These are phyloP conservation scores for Chelonus formosanus DNA, from an alignment of 2,888 invertebrate species.

Conservation along the genomic window DNA sequence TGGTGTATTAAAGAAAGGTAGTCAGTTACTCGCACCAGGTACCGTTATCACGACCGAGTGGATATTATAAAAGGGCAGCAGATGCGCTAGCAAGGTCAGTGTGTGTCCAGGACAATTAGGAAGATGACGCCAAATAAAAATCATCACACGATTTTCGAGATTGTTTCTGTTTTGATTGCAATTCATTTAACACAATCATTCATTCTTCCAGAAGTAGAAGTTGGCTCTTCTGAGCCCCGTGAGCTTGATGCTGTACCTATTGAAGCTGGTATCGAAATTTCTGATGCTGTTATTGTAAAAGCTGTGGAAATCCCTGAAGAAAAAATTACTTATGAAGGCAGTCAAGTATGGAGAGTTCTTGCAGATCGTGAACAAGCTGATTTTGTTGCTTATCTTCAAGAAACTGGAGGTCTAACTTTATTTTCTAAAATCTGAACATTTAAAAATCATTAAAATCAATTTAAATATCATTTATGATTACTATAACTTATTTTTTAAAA, in stretches of 20 bases:
- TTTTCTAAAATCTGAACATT: conserved; percentile 18
- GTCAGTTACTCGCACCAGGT: conserved; percentile 7
- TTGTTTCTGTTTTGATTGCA: not conserved
- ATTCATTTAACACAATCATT: conserved; percentile 11
- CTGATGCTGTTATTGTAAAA: conserved; percentile 45
- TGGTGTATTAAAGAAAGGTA: conserved; percentile 20
- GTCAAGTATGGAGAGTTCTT: conserved; percentile 79
- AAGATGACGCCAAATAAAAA: conserved; percentile 2
- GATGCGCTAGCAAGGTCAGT: conserved; percentile 22
- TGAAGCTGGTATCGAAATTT: conserved; percentile 42
- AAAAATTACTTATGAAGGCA: conserved; percentile 75
- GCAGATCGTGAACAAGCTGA: conserved; percentile 68
- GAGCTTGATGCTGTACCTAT: conserved; percentile 39
- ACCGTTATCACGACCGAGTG: conserved; percentile 12
- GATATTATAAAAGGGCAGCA: conserved; percentile 23
- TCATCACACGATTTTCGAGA: conserved; percentile 2
- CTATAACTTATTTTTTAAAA: too few relatives aligned
- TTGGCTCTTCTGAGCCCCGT: conserved; percentile 3
- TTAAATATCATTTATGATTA: too few relatives aligned
- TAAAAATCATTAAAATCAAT: conserved; percentile 13
- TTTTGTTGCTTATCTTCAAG: conserved; percentile 65
- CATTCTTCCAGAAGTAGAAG: not conserved
- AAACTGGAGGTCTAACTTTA: conserved; percentile 67
- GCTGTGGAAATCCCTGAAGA: conserved; percentile 56
- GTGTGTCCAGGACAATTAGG: conserved; percentile 9